Percentiles rank a stretch among this genome's conserved stretches.
Evolutionary conservation across 2,113 vertebrate genomes (phyloP).

Genomic region (Plotosus lineatus): DNA sequence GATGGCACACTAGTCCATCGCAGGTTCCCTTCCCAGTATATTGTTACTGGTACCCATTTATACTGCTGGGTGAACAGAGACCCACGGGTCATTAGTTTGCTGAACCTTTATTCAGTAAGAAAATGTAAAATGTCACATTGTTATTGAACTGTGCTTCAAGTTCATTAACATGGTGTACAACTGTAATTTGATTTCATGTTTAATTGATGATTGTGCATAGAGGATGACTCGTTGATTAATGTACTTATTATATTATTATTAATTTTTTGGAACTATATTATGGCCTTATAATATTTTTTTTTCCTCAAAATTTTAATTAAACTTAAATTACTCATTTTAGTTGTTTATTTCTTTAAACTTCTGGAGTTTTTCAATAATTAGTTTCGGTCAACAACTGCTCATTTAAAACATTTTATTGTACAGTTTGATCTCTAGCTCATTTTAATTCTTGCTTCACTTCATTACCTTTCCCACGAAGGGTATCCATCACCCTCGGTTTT

Average conservation of each 20-base stretch:
- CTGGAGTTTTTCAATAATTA: not conserved
- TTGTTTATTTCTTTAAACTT: not conserved
- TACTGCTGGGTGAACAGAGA: too few relatives aligned
- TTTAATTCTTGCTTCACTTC: not conserved
- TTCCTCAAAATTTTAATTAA: not conserved
- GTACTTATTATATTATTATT: not conserved
- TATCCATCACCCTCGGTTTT: too few relatives aligned
- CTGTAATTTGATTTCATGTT: constrained; percentile 11
- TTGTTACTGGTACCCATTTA: too few relatives aligned
- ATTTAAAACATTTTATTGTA: not conserved
- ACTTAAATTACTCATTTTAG: not conserved
- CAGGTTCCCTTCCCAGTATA: too few relatives aligned
- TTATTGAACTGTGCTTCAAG: not conserved
- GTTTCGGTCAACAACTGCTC: not conserved
- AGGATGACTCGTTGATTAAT: not conserved
- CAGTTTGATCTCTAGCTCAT: not conserved
- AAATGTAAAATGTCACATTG: not conserved
- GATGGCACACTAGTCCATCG: too few relatives aligned
- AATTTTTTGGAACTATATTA: not conserved
- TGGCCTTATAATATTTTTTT: not conserved
- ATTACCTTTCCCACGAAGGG: too few relatives aligned
- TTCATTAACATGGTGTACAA: not conserved
- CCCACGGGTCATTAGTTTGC: not conserved
- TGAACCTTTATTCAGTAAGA: not conserved
- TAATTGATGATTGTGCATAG: not conserved